Conservation (phyloP, 1,140 invertebrate species). For the Drosophila micromelanica region DNA sequence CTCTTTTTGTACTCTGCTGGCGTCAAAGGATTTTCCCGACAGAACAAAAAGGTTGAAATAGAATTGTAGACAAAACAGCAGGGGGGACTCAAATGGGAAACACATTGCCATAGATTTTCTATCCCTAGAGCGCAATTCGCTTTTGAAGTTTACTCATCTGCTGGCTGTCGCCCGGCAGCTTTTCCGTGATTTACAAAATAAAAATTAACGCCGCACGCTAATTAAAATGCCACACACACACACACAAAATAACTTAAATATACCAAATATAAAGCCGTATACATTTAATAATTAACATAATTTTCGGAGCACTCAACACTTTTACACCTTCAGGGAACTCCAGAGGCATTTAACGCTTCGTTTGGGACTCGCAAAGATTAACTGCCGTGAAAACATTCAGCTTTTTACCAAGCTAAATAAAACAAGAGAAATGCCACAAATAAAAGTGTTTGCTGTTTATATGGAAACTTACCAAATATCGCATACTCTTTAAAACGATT, state of each 20-base stretch:
- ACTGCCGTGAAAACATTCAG: constrained; percentile 76
- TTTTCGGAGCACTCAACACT: constrained; percentile 71
- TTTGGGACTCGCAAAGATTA: constrained; percentile 69
- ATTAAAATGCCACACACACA: constrained; percentile 76
- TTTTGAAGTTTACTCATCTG: constrained; percentile 60
- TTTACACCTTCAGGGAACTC: constrained; percentile 64
- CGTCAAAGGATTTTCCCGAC: constrained; percentile 76
- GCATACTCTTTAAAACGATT: not conserved
- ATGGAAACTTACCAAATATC: not conserved
- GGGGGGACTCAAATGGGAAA: constrained; percentile 66
- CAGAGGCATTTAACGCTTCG: constrained; percentile 73
- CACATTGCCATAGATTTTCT: constrained; percentile 62
- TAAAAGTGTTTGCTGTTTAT: not conserved
- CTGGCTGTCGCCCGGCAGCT: constrained; percentile 18
- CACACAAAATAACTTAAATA: constrained; percentile 73
- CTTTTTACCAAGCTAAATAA: constrained; percentile 41
- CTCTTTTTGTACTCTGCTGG: constrained; percentile 48
- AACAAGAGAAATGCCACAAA: constrained; percentile 33
- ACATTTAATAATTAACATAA: constrained; percentile 77
- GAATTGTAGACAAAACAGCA: constrained; percentile 70
- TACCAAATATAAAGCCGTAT: constrained; percentile 48
- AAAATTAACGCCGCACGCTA: constrained; percentile 68
- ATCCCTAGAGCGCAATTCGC: constrained; percentile 46
- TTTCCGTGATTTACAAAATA: constrained; percentile 64
- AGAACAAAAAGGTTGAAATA: constrained; percentile 74